Evolutionary conservation across 2,888 invertebrate species (phyloP).

Genomic region (Agrenia bidenticulata): DNA sequence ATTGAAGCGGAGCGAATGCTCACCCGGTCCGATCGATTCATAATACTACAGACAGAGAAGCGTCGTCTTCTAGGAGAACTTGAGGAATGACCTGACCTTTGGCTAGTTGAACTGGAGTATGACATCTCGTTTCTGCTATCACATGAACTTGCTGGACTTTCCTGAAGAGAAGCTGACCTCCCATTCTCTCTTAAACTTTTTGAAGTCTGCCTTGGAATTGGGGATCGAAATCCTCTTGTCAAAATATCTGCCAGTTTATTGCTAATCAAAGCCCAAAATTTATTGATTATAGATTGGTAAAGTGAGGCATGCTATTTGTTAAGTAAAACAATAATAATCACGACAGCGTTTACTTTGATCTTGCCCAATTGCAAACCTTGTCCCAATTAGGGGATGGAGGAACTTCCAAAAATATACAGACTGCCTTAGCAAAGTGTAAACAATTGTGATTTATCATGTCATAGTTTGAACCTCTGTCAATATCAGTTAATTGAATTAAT

Average conservation of each 20-base stretch:
- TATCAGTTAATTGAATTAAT: no score
- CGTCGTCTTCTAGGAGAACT: constrained; percentile 32
- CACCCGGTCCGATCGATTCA: constrained; percentile 6
- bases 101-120: constrained; percentile 16
- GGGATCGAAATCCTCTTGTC: constrained; percentile 10
- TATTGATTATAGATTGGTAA: no score
- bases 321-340: no score
- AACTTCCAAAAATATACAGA: constrained; percentile 32
- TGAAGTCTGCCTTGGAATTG: not conserved
- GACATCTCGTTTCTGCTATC: no score
- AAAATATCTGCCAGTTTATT: constrained; percentile 8
- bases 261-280: no score
- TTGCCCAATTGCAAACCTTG: constrained; percentile 42
- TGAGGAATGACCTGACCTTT: constrained; percentile 21
- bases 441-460: constrained; percentile 45
- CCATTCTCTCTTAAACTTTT: not conserved
- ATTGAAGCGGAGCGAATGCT: constrained; percentile 34
- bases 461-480: constrained; percentile 30
- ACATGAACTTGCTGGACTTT: not conserved
- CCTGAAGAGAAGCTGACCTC: constrained; percentile 11
- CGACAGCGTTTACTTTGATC: constrained; percentile 29
- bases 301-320: no score
- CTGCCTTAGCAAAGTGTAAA: constrained; percentile 38
- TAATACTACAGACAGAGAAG: constrained; percentile 19
- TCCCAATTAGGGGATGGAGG: constrained; percentile 42